A percentile compares a stretch with the other conserved stretches of the same genome.
Evolutionary conservation across 2,113 vertebrate species (phyloP).

Genomic region (Bostrychus sinensis): DNA sequence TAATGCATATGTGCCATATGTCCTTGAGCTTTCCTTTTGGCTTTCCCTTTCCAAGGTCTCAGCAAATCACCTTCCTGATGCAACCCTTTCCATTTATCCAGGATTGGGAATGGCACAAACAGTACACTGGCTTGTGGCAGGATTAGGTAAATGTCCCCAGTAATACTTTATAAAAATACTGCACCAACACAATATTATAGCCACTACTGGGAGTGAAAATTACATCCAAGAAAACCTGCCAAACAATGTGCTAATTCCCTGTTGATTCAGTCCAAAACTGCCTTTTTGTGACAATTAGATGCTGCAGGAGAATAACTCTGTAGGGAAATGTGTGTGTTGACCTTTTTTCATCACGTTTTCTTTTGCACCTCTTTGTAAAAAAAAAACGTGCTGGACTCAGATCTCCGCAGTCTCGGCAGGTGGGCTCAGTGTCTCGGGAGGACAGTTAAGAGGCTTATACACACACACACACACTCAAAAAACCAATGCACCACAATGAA

Average conservation of each 20-base stretch:
- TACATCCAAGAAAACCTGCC: background rate
- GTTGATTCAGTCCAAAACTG: background rate
- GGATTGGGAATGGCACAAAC: too few relatives aligned
- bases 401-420: slow-evolving; percentile 13
- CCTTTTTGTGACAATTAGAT: background rate
- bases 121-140: too few relatives aligned
- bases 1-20: too few relatives aligned
- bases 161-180: background rate
- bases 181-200: background rate
- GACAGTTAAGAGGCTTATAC: slow-evolving; percentile 40
- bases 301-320: background rate
- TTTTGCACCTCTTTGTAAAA: slow-evolving; percentile 4
- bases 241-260: background rate
- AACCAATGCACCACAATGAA: background rate
- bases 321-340: background rate
- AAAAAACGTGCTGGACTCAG: background rate
- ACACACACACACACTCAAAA: background rate
- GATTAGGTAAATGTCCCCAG: too few relatives aligned
- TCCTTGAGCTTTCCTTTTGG: too few relatives aligned
- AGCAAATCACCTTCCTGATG: too few relatives aligned
- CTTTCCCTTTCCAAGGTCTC: too few relatives aligned
- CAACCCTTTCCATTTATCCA: too few relatives aligned
- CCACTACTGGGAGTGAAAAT: background rate
- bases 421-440: slow-evolving; percentile 34
- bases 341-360: background rate